Evolutionary conservation across 1,140 invertebrate genomes (phyloP), one percentile per base, ranked within the genome.

Genomic region (Nymphalis io): DNA sequence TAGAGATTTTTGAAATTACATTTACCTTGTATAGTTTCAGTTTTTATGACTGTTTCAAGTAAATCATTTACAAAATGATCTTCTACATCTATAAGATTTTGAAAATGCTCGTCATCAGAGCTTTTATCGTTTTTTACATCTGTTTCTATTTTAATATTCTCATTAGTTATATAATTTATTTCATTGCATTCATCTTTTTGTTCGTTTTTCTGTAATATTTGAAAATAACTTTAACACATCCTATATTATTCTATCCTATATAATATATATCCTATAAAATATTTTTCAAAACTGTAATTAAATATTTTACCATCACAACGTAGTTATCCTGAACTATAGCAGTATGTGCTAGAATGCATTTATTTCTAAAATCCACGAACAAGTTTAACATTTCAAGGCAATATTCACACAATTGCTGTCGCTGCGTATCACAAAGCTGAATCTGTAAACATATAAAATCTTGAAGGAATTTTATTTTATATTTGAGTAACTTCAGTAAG

Each of bases 301-400:
- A 33, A 33, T 33, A 33, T 8, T 15, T 55, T 69, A 73, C 66
- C 67, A 21, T 42, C 21, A 15, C n/a, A 27, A 23, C 10, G 27
- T 53, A 20, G 3, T 15, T 15, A 5, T 15, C 5, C 13, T 55
- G 48, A n/a, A 66, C n/a, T n/a, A n/a, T 33, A 44, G 42, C 16
- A 55, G 18, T 23, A 65, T 73, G 62, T 18, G 65, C 46, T 59
- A 12, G 27, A 57, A 84, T 76, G 70, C 77, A 83, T 65, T 80
- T 82, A n/a, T 78, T 73, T 63, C 86, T 80, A 65, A 88, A 88
- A 51, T 80, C 68, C 5, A 82, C 77, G 68, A 80, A 88, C 48
- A 51, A 27, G 27, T 83, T 74, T 2, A 89, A 44, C 20, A 60
- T 76, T 48, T 81, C 51, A 20, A 66, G 58, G 67, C 87, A 89